Conservation (phyloP, 1,140 invertebrate genomes). For the Diachasmimorpha longicaudata region DNA sequence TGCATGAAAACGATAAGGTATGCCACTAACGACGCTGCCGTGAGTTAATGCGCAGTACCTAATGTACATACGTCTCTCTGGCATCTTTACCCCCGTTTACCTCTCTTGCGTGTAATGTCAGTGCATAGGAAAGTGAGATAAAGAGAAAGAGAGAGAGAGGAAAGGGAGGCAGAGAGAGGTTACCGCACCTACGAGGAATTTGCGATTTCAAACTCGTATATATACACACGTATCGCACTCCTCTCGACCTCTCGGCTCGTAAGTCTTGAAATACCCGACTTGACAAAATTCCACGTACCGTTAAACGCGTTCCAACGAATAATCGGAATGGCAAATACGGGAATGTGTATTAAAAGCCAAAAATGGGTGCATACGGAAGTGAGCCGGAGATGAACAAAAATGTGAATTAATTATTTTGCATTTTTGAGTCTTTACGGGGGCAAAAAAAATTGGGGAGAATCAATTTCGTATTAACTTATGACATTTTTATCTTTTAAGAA, state of each 20-base stretch:
- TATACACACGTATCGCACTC: slow-evolving; percentile 23
- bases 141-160: slow-evolving; percentile 10
- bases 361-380: not conserved
- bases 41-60: slow-evolving; percentile 43
- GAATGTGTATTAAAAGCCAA: slow-evolving; percentile 11
- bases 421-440: too few species aligned
- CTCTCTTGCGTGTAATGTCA: slow-evolving; percentile 14
- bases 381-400: not conserved
- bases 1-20: slow-evolving; percentile 49
- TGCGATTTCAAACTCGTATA: slow-evolving; percentile 43
- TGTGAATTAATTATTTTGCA: not conserved
- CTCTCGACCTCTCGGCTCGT: slow-evolving; percentile 27
- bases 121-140: slow-evolving; percentile 5
- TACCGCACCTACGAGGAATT: slow-evolving; percentile 49
- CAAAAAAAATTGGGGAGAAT: too few species aligned
- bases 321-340: slow-evolving; percentile 28
- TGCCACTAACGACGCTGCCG: slow-evolving; percentile 51
- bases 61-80: slow-evolving; percentile 20
- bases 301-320: slow-evolving; percentile 26
- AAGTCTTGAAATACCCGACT: slow-evolving; percentile 21
- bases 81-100: slow-evolving; percentile 11
- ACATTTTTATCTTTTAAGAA: too few species aligned
- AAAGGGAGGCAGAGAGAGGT: slow-evolving; percentile 24
- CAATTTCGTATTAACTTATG: too few species aligned
- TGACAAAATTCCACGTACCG: slow-evolving; percentile 31